These are phyloP conservation scores for Psophia crepitans DNA, from an alignment of 2,113 vertebrate species.

Conservation along the genomic window DNA sequence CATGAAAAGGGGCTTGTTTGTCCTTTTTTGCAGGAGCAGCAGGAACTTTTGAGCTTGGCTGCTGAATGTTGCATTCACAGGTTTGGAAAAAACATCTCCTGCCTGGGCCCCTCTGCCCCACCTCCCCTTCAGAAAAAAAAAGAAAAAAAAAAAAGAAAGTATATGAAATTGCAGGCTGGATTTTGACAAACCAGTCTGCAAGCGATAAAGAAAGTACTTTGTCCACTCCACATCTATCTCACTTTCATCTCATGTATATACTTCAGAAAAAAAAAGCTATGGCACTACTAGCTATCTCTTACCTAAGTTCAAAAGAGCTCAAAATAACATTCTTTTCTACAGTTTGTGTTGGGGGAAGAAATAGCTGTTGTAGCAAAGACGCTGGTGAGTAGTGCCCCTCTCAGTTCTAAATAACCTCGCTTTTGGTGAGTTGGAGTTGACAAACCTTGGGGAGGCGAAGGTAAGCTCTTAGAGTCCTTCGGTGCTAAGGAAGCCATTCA, in stretches of 20 bases:
- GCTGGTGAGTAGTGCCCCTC: background rate
- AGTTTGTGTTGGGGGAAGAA: background rate
- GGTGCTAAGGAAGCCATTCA: background rate
- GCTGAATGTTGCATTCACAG: conserved; percentile 54
- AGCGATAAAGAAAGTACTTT: background rate
- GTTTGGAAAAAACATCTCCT: conserved; percentile 34
- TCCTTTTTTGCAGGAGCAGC: conserved; percentile 47
- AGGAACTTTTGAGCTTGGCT: conserved; percentile 56
- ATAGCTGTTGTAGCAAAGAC: background rate
- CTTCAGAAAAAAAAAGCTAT: background rate
- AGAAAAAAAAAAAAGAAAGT: background rate
- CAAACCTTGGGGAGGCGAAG: background rate
- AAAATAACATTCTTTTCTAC: background rate
- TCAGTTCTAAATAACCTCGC: background rate
- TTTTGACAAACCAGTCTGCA: background rate
- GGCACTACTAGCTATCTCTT: background rate
- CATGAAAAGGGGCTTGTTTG: conserved; percentile 49
- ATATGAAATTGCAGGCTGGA: background rate
- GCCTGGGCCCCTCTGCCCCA: background rate
- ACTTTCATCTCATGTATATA: background rate
- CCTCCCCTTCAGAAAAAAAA: background rate
- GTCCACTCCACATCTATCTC: background rate
- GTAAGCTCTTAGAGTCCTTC: background rate
- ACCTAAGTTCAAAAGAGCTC: background rate
- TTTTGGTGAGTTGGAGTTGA: background rate